Conservation (phyloP, 1,140 invertebrate genomes). For the Psilanteris sp. region DNA sequence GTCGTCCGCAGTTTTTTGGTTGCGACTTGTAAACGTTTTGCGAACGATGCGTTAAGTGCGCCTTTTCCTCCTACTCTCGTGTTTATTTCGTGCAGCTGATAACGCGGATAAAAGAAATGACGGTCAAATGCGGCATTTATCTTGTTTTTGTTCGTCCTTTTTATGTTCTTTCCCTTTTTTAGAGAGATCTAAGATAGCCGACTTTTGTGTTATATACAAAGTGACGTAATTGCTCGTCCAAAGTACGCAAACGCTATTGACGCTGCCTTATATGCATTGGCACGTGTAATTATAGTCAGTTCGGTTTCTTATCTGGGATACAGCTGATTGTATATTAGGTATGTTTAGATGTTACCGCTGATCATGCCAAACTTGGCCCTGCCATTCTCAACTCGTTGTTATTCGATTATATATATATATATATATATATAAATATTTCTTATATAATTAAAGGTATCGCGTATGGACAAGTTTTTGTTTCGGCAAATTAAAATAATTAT, state of each 20-base stretch:
- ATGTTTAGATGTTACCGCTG: neutral
- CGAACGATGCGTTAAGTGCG: slow-evolving; percentile 62
- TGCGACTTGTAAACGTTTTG: slow-evolving; percentile 63
- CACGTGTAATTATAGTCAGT: slow-evolving; percentile 17
- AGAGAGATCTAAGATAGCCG: slow-evolving; percentile 55
- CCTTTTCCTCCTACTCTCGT: slow-evolving; percentile 35
- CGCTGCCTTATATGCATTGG: slow-evolving; percentile 15
- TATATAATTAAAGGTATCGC: no score
- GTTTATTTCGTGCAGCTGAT: slow-evolving; percentile 50
- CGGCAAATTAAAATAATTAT: no score
- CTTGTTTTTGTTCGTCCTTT: slow-evolving; percentile 22
- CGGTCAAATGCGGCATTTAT: slow-evolving; percentile 40
- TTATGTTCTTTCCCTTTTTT: slow-evolving; percentile 3
- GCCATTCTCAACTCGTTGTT: no score
- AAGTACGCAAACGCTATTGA: slow-evolving; percentile 16
- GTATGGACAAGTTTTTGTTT: no score
- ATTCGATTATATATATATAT: no score
- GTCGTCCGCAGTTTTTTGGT: slow-evolving; percentile 65
- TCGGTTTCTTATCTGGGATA: slow-evolving; percentile 8
- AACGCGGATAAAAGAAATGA: slow-evolving; percentile 36
- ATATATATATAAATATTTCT: no score
- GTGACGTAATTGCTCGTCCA: slow-evolving; percentile 46
- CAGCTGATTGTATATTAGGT: neutral
- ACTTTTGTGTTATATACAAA: slow-evolving; percentile 42
- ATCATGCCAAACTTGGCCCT: no score